Evolutionary conservation across 2,113 vertebrate species (phyloP).

Genomic region (Pollimyrus isidori): DNA sequence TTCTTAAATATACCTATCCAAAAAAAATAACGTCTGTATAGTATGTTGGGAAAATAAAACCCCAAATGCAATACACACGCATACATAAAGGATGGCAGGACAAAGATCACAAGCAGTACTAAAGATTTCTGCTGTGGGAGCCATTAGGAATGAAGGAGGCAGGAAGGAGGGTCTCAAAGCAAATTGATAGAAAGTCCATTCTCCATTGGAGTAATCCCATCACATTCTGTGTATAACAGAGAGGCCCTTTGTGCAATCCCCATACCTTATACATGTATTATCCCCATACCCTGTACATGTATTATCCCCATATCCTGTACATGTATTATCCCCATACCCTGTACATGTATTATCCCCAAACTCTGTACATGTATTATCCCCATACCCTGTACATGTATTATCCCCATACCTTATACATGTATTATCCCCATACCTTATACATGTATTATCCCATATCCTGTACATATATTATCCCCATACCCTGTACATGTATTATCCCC

Average conservation of each 20-base stretch:
- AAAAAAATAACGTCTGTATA: not conserved
- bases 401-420: too few relatives aligned
- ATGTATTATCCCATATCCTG: too few relatives aligned
- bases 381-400: too few relatives aligned
- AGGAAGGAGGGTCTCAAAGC: not conserved
- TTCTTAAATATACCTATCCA: not conserved
- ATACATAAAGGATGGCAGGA: not conserved
- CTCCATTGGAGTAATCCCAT: not conserved
- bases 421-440: too few relatives aligned
- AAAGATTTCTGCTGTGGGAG: not conserved
- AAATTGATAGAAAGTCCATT: not conserved
- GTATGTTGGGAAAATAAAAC: not conserved
- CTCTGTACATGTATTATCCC: too few relatives aligned
- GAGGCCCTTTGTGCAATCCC: not conserved
- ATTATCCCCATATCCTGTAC: too few relatives aligned
- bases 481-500: too few relatives aligned
- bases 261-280: not conserved
- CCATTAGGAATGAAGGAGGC: not conserved
- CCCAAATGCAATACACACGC: not conserved
- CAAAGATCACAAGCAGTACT: not conserved
- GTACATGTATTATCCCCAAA: too few relatives aligned
- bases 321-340: too few relatives aligned
- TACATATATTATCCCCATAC: too few relatives aligned
- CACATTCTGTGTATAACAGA: not conserved
- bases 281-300: not conserved